These are phyloP conservation scores for Dysmachus trigonus DNA, from an alignment of 2,888 invertebrate species.

Conservation along the genomic window DNA sequence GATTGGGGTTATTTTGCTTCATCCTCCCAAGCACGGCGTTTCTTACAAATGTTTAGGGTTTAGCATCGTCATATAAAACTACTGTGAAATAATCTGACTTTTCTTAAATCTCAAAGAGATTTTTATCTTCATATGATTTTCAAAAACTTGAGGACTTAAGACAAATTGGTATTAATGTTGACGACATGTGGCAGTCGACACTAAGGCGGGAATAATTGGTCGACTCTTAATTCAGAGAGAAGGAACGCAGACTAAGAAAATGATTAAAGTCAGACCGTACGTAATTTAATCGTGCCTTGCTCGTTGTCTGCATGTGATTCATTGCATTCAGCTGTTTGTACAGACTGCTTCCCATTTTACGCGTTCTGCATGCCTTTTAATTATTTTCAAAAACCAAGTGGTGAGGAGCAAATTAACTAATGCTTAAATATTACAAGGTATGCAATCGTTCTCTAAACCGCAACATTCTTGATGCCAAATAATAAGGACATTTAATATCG, in stretches of 20 bases:
- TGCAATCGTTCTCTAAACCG: not conserved
- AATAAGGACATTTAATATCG: not conserved
- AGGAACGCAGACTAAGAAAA: not conserved
- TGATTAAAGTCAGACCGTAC: not conserved
- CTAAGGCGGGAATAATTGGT: not conserved
- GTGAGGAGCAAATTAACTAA: not conserved
- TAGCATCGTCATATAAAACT: not conserved
- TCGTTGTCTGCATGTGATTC: not conserved
- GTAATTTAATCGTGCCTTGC: not conserved
- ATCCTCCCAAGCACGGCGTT: not conserved
- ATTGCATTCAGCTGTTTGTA: not conserved
- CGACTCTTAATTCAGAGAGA: not conserved
- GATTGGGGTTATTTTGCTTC: not conserved
- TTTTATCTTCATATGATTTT: not conserved
- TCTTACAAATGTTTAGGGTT: not conserved
- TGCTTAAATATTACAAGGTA: not conserved
- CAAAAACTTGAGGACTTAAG: not conserved
- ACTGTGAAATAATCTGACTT: not conserved
- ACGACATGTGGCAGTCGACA: not conserved
- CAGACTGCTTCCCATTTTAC: not conserved
- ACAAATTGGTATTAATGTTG: not conserved
- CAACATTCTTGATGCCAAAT: not conserved
- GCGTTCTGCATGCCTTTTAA: not conserved
- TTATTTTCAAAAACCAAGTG: not conserved
- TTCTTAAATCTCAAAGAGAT: not conserved